Evolutionary conservation across 2,113 vertebrate genomes (phyloP).

Genomic region (Oryctolagus cuniculus): mOryCun1.1 NC_091434.1:29802501-29803000

Average conservation of each 20-base stretch:
- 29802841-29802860: slow-evolving; percentile 38
- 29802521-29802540: slow-evolving; percentile 86
- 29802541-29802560: slow-evolving; percentile 91
- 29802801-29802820: slow-evolving; percentile 22
- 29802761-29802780: not conserved
- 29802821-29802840: not conserved
- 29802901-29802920: not conserved
- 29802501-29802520: slow-evolving; percentile 84
- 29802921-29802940: not conserved
- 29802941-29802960: not conserved
- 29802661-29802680: slow-evolving; percentile 38
- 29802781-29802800: slow-evolving; percentile 47
- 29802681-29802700: not conserved
- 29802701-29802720: slow-evolving; percentile 23
- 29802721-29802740: slow-evolving; percentile 63
- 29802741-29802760: slow-evolving; percentile 49
- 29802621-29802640: not conserved
- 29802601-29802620: slow-evolving; percentile 92
- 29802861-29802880: slow-evolving; percentile 41
- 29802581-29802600: slow-evolving; percentile 96
- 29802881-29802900: not conserved
- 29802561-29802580: slow-evolving; percentile 95
- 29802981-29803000: slow-evolving; percentile 35
- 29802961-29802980: slow-evolving; percentile 19
- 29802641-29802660: slow-evolving; percentile 46